Evolutionary conservation across 2,888 invertebrate species (phyloP).

Genomic region (Plagiodera versicolora): DNA sequence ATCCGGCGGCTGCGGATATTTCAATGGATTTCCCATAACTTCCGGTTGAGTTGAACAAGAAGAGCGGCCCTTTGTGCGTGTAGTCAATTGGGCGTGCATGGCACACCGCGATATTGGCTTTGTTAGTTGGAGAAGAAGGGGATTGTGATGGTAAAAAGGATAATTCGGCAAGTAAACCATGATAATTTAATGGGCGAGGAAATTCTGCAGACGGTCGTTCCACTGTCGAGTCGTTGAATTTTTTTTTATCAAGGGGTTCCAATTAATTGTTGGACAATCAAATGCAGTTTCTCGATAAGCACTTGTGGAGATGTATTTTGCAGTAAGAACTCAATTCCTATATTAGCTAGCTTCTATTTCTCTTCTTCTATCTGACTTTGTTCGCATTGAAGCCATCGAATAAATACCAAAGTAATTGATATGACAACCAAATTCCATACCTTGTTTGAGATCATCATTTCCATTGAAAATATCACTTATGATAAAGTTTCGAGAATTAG

Average conservation of each 20-base stretch:
- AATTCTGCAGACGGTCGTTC: not conserved
- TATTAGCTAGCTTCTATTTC: no score
- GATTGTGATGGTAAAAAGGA: not conserved
- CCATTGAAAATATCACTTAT: no score
- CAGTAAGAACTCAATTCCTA: no score
- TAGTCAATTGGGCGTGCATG: slow-evolving; percentile 15
- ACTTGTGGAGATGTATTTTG: no score
- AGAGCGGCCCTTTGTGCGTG: slow-evolving; percentile 39
- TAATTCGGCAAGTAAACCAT: not conserved
- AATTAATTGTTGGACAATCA: no score
- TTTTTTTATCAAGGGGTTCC: not conserved
- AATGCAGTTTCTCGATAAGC: no score
- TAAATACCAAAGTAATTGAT: no score
- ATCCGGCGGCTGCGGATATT: slow-evolving; percentile 52
- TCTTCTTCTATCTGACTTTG: no score
- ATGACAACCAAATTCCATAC: no score
- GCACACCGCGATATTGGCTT: slow-evolving; percentile 31
- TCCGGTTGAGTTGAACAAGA: slow-evolving; percentile 48
- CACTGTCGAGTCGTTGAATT: not conserved
- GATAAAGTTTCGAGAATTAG: no score
- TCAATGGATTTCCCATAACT: slow-evolving; percentile 55
- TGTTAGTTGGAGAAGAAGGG: not conserved
- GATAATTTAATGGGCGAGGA: not conserved
- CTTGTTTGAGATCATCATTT: no score
- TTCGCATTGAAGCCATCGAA: no score